Base-by-base conservation (phyloP, 2,797 vertebrate genomes). In the Mormyrops boulengeri region DNA sequence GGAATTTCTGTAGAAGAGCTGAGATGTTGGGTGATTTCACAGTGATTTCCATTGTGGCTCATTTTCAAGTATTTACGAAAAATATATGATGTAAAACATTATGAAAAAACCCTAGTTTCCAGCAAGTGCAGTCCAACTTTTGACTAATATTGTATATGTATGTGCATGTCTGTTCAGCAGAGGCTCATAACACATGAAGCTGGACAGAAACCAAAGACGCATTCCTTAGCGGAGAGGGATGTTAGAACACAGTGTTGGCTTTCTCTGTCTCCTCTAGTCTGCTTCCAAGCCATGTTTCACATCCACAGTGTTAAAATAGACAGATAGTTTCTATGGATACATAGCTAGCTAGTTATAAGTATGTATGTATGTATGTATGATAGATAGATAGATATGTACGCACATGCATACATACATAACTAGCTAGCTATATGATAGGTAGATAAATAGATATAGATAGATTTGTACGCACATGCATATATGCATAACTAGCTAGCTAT, bases 141-240 rank as follows among this genome's bases (percentile, higher is more conserved):
- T 69, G 62, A 69, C 62, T 69, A 69, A 34, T 69, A 69, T 30
- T 69, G 62, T 69, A 69, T 69, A 69, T 69, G 62, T 34, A 69
- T 69, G 62, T 69, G 62, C 62, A 69, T 69, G 62, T 69, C 62
- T 69, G 62, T 3, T 69, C 62, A 69, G 3, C 62, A 69, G 62
- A 34, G 62, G 3, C 62, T 57, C 93, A 90, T 91, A 69, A 69
- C 62, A 69, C 62, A 69, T 69, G 8, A 69, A 69, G 62, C 62
- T 69, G 9, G 22, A 69, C 62, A 69, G 26, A 69, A 69, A 69
- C 62, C 26, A 69, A 30, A 69, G 62, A 69, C 9, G 62, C 62
- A 69, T 69, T 69, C 62, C 62, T 69, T 30, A 12, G 62, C 62
- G 22, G 60, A 66, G 22, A 66, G 22, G 60, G 60, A 30, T 66